Evolutionary conservation across 1,140 invertebrate species (phyloP), one percentile per base, ranked within the genome.

Genomic region (Galleria mellonella): DNA sequence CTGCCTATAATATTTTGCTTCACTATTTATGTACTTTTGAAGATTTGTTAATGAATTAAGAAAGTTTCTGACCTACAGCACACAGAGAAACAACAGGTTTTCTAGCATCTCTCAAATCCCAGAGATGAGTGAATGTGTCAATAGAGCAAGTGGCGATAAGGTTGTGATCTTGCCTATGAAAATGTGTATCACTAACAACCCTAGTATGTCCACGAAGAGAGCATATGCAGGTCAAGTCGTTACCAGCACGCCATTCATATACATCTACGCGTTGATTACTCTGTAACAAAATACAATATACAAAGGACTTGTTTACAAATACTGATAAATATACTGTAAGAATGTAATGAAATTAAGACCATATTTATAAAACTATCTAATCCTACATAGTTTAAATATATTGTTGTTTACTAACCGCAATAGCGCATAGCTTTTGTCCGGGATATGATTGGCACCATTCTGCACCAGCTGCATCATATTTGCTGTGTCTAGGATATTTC

Each of bases 101-200:
- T 48, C 94, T 88, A 4, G 93, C 87, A 82, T 97, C 96, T 71
- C 96, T 88, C 7, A 97, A 88, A 72, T 98, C 97, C 97, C 97
- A 98, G 32, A 98, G 89, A 75, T 97, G 92, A 41, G 96, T 96
- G 67, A 94, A 98, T 32, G 95, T 96, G 74, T 99, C 97, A 29
- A 96, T 95, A 13, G 96, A 97, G 69, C 96, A 97, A 27, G 96
- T 96, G 8, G 96, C 96, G 49, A 98, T 87, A 9, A 96, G 79
- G 74, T 96, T 94, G n/a, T 94, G 91, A 73, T 97, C 93, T 75
- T 93, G 93, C 47, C 92, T 90, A 68, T 97, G 96, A 94, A 97
- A 99, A 78, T 98, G 95, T 35, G 98, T 89, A 74, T 97, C 96
- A 66, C 94, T 97, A 7, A 98, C 93, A 6, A 94, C 93, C 57